Base-by-base conservation (phyloP, 2,797 vertebrate species). In the Bradypodion pumilum region DNA sequence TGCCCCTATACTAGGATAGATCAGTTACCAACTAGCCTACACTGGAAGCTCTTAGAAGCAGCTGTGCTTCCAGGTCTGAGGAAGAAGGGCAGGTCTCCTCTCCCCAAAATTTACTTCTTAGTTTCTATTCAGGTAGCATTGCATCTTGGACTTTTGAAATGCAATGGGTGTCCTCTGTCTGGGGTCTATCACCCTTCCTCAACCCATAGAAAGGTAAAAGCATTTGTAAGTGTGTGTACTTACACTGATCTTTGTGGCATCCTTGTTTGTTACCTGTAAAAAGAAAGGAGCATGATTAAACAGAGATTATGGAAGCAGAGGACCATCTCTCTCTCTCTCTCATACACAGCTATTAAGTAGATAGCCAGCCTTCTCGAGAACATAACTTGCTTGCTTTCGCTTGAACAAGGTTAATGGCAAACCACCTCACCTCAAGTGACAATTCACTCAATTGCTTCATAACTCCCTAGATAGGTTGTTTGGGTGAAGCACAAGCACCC, bases 161-260 rank as follows among this genome's bases (percentile, higher is more conserved):
- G 52, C 21, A 32, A 59, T 19, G 23, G 8, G 5, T 32, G 3
- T 27, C 13, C 49, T 4, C 29, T 60, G 7, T 23, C 6, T 12
- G 3, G 37, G 23, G 8, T 7, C 37, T 70, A 27, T 16, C 40
- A 15, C n/a, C 72, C 37, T 25, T 2, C 49, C 37, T n/a, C 63
- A 69, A 44, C 88, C 77, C 84, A 82, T 79, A 88, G 49, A 84
- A 73, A 88, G 85, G 46, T 40, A 74, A 82, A 62, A 88, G 7
- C n/a, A 65, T 56, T 76, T 60, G 1, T 25, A 88, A 74, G 82
- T 81, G 84, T 92, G 82, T 81, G 84, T 92, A 98, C 98, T 98
- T 97, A 99, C 98, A 62, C 98, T 99, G 94, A 99, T 99, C 95
- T 99, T 99, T 63, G 97, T 98, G 86, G 97, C 97, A 90, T 98